Conservation (phyloP, 2,797 vertebrate genomes). For the Spinibarbus caldwelli region DNA sequence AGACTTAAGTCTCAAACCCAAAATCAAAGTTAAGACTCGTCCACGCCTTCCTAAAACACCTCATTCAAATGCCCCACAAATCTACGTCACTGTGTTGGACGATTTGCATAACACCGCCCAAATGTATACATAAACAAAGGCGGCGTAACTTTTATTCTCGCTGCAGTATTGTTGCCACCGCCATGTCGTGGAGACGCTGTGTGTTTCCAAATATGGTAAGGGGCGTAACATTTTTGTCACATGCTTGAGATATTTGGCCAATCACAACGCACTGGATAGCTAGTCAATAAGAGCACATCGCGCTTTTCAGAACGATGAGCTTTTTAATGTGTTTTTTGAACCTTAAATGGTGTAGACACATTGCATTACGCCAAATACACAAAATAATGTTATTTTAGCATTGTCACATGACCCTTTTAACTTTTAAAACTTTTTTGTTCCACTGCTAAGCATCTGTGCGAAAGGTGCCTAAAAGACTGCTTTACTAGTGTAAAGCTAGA, state of each 20-base stretch:
- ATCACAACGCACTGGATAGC: too few relatives aligned
- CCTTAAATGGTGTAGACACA: too few relatives aligned
- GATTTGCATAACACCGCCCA: not conserved
- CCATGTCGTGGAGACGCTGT: not conserved
- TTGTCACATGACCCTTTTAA: too few relatives aligned
- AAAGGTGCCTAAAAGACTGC: too few relatives aligned
- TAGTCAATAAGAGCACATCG: too few relatives aligned
- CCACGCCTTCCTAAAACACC: not conserved
- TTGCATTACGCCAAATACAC: too few relatives aligned
- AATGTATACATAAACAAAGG: not conserved
- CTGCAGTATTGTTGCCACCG: not conserved
- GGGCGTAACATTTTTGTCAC: not conserved
- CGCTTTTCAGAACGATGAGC: too few relatives aligned
- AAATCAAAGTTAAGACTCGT: not conserved
- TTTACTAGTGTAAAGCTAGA: not conserved
- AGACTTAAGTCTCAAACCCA: not conserved
- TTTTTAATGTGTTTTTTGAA: too few relatives aligned
- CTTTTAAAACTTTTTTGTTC: too few relatives aligned
- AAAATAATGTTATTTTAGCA: too few relatives aligned
- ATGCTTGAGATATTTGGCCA: not conserved
- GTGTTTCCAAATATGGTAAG: not conserved
- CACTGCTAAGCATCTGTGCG: too few relatives aligned
- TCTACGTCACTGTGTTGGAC: not conserved
- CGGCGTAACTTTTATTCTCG: not conserved
- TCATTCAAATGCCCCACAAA: not conserved